phyloP scores from a whole-genome alignment of 2,888 invertebrate species.

The Leptarthrus brevirostris region DNA sequence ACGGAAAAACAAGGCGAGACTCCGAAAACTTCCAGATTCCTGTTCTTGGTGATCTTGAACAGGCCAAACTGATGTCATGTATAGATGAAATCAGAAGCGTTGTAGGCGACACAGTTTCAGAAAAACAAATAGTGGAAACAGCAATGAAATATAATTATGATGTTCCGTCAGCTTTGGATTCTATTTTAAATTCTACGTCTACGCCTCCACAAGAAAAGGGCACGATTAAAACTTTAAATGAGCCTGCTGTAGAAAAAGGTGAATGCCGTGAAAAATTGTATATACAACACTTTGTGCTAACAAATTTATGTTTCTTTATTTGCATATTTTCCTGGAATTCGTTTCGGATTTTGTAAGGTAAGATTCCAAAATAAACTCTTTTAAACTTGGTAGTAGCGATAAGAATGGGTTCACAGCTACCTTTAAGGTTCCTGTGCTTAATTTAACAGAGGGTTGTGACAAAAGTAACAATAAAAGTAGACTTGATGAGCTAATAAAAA shows the following conservation, averaged over 20 bases:
- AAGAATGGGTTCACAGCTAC: conserved; percentile 8
- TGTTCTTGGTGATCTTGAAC: conserved; percentile 74
- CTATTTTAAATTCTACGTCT: conserved; percentile 70
- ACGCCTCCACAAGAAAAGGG: conserved; percentile 4
- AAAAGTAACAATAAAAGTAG: conserved; percentile 15
- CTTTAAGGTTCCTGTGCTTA: background rate
- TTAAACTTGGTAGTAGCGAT: conserved; percentile 26
- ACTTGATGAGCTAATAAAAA: conserved; percentile 45
- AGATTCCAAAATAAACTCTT: conserved; percentile 50
- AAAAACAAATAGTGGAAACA: conserved; percentile 77
- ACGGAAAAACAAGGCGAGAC: conserved; percentile 65
- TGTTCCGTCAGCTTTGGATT: conserved; percentile 78
- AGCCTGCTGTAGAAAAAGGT: conserved; percentile 60
- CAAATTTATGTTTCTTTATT: conserved; percentile 49
- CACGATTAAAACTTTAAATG: conserved; percentile 55
- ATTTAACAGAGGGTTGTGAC: background rate
- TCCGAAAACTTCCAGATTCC: conserved; percentile 68
- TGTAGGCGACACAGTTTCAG: conserved; percentile 80
- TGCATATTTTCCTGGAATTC: conserved; percentile 53
- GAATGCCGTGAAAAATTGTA: conserved; percentile 54
- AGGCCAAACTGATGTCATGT: conserved; percentile 83
- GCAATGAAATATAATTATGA: conserved; percentile 80
- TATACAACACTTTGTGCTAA: conserved; percentile 18
- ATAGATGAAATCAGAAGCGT: conserved; percentile 84
- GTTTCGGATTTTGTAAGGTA: conserved; percentile 52